Base-by-base conservation (phyloP, 2,113 vertebrate genomes). In the Castor canadensis region DNA sequence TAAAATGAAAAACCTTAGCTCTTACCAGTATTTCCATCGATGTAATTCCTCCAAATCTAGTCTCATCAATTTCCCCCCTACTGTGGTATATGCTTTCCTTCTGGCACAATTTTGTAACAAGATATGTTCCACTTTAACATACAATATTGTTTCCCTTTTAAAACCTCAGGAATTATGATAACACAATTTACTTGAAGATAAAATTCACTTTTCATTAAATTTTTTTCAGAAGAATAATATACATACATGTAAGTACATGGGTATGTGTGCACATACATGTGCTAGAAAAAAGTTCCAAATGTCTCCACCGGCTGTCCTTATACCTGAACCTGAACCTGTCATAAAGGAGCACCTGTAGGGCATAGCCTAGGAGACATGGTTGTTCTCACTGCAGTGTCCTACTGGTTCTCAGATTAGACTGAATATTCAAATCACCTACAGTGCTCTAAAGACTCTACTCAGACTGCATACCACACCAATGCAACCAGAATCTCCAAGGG, bases 191-290 rank as follows among this genome's bases (percentile, higher is more conserved):
- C 45, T 30, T 26, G 71, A 92, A 89, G 28, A 32, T 56, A 32
- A 89, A 91, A 60, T 47, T 67, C 38, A 77, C 40, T 35, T 85
- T 76, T 91, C 73, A 64, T 85, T 84, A 58, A 69, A 87, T 87
- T 47, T 77, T 72, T 92, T 56, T n/a, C 38, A 71, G 11, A 81
- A 79, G 47, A 6, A 82, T 66, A 83, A 45, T 19, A 22, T 15
- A 72, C 4, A 66, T 49, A 84, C 1, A 43, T 11, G 26, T 4
- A 43, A 5, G 7, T 15, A 10, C 28, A 5, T 9, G 4, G 7
- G 35, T 67, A 11, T 62, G 47, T 86, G 38, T 35, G 8, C 47
- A 9, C 40, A 9, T 24, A 22, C 19, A 3, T 60, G 76, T 45
- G 64, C 26, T 49, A 69, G 81, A 9, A 82, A 72, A 85, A 62